A percentile compares a stretch with the other conserved stretches of the same genome.
phyloP scores from a whole-genome alignment of 1,140 invertebrate species.

The Oncopeltus fasciatus region DNA sequence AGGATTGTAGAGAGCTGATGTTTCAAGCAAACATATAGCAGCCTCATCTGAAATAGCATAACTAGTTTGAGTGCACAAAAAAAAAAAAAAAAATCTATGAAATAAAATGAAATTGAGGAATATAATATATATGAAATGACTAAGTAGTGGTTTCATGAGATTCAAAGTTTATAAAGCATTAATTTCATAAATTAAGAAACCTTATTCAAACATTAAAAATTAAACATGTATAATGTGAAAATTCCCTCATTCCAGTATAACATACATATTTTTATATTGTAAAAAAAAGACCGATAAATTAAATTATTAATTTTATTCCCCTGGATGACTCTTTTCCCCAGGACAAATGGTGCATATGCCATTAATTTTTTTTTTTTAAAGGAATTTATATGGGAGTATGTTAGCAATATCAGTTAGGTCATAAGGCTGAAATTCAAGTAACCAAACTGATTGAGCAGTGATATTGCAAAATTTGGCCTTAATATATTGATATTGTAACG shows the following conservation, averaged over 20 bases:
- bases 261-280: too few relatives aligned
- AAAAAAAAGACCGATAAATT: too few relatives aligned
- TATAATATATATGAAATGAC: background rate
- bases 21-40: background rate
- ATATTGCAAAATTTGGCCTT: too few relatives aligned
- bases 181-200: background rate
- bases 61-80: background rate
- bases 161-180: background rate
- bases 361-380: too few relatives aligned
- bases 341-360: too few relatives aligned
- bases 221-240: background rate
- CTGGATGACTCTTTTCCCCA: too few relatives aligned
- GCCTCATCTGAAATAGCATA: background rate
- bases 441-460: too few relatives aligned
- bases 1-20: background rate
- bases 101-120: background rate
- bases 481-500: too few relatives aligned
- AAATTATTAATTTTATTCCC: too few relatives aligned
- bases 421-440: too few relatives aligned
- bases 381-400: too few relatives aligned
- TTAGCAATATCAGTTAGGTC: too few relatives aligned
- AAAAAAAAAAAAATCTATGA: background rate
- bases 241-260: background rate
- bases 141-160: background rate
- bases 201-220: background rate